Evolutionary conservation across 2,797 vertebrate species (phyloP).

Genomic region (Coregonus ussuriensis): DNA sequence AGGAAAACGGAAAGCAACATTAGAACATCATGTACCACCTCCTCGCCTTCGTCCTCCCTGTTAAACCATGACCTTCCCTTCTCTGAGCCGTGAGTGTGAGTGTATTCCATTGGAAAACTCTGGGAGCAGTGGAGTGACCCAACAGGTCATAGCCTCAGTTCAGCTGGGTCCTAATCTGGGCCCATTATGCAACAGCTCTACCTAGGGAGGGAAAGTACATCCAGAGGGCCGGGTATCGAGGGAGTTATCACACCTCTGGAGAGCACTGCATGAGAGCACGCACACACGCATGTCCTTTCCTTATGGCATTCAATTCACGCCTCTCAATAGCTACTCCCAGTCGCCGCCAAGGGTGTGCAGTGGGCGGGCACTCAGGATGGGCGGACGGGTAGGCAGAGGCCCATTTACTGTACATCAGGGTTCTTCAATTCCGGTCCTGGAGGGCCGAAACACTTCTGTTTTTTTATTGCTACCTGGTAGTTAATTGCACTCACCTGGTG

Average conservation of each 20-base stretch:
- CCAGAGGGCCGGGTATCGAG: background rate
- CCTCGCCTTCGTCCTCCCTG: conserved; percentile 7
- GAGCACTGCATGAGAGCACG: conserved; percentile 10
- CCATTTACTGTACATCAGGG: conserved; percentile 49
- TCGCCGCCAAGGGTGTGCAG: conserved; percentile 28
- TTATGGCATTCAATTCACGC: background rate
- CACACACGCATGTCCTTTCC: conserved; percentile 1
- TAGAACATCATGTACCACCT: conserved; percentile 53
- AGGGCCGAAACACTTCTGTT: too few species aligned
- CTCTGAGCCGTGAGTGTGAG: background rate
- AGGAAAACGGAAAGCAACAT: conserved; percentile 55
- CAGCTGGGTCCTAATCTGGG: conserved; percentile 6
- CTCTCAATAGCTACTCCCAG: conserved; percentile 21
- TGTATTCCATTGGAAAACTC: background rate
- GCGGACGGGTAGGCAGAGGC: conserved; percentile 39
- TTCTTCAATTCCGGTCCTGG: too few species aligned
- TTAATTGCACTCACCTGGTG: too few species aligned
- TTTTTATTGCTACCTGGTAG: too few species aligned
- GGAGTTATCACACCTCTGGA: background rate
- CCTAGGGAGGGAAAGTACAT: background rate
- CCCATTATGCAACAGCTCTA: background rate
- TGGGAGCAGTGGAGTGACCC: background rate
- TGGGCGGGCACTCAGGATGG: background rate
- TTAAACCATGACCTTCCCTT: conserved; percentile 33
- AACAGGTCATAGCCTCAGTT: background rate